Base-by-base conservation (phyloP, 37 sponge, comb jelly and placozoan genomes). In the Hormiphora californensis region DNA sequence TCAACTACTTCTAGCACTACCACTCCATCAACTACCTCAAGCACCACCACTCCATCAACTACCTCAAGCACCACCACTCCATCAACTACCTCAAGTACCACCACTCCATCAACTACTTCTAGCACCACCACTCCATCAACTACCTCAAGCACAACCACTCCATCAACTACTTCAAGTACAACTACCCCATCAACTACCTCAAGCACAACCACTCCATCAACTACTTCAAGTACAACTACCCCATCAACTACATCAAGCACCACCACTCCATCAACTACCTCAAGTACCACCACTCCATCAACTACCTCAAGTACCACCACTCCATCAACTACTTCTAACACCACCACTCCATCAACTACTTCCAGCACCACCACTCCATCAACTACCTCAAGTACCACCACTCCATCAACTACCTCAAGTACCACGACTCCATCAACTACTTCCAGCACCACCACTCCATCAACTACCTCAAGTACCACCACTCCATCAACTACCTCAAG, bases 351-450 rank as follows among this genome's bases (percentile, higher is more conserved):
- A 27, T 34, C 67, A 31, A 65, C 38, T 19, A 36, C 67, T 28
- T 65, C 67, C 7, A 65, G 67, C 36, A 65, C 67, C 8, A 65
- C 67, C 28, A 65, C 67, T 28, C 67, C 67, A 65, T 65, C 67
- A 34, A 25, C 61, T 23, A 23, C 61, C 19, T 23, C 25, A 9
- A n/a, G n/a, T n/a, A n/a, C 61, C 11, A 57, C 61, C 11, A 57
- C 22, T 17, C 23, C 61, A n/a, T n/a, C 61, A n/a, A 65, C 38
- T 38, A 36, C 67, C 32, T 65, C 67, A 65, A 65, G 67, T 32
- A 65, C 67, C 8, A 65, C 67, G 1, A 28, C 67, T 28, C 28
- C 67, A 28, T 65, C 67, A 19, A 34, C n/a, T n/a, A n/a, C n/a
- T n/a, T n/a, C n/a, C n/a, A n/a, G n/a, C n/a, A n/a, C 67, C 34